These are phyloP conservation scores for Drosophila sulfurigaster DNA, from an alignment of 1,140 invertebrate species.

Conservation along the genomic window DNA sequence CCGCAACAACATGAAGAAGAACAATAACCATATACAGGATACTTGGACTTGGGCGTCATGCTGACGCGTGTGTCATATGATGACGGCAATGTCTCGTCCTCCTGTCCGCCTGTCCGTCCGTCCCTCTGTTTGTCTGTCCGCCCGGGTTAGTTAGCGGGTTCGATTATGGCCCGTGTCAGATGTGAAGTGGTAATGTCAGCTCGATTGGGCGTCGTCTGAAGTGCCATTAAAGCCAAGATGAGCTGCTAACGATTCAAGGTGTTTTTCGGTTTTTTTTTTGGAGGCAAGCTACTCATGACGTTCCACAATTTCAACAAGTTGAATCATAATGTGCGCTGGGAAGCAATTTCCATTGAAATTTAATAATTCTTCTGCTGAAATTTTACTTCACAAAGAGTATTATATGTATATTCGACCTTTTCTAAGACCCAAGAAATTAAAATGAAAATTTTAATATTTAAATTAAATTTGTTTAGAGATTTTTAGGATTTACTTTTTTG, in stretches of 20 bases:
- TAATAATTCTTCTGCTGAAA: background rate
- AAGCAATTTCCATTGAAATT: background rate
- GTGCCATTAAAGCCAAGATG: slow-evolving; percentile 36
- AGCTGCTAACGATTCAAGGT: slow-evolving; percentile 29
- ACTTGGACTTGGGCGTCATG: slow-evolving; percentile 62
- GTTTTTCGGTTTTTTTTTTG: background rate
- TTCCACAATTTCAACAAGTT: slow-evolving; percentile 1
- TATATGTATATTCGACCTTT: too few relatives aligned
- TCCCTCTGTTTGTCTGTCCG: background rate
- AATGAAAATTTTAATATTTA: too few relatives aligned
- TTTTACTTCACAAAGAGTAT: background rate
- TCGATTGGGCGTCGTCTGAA: slow-evolving; percentile 32
- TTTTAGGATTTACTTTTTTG: too few relatives aligned
- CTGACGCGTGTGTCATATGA: slow-evolving; percentile 62
- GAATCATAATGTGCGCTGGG: background rate
- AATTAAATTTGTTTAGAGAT: too few relatives aligned
- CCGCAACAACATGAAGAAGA: slow-evolving; percentile 20
- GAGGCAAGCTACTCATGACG: background rate
- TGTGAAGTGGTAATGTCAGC: slow-evolving; percentile 37
- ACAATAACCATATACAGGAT: slow-evolving; percentile 46
- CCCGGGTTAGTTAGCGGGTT: slow-evolving; percentile 32
- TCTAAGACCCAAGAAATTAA: too few relatives aligned
- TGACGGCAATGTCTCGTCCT: slow-evolving; percentile 46
- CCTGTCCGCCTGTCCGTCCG: background rate
- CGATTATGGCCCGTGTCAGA: slow-evolving; percentile 49